Base-by-base conservation (phyloP, 1,140 invertebrate species). In the Marisa cornuarietis region DNA sequence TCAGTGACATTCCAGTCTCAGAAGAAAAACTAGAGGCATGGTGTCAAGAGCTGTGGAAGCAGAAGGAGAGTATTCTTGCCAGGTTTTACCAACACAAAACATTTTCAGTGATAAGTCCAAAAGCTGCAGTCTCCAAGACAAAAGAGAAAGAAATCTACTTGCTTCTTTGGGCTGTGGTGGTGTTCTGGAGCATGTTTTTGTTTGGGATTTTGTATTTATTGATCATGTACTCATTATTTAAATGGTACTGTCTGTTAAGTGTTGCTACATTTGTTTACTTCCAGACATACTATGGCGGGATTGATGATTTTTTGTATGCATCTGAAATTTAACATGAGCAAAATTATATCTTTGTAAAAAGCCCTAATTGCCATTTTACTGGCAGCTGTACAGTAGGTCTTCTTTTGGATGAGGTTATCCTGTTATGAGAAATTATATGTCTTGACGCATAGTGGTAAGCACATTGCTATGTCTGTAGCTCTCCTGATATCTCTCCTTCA, bases 51-150 rank as follows among this genome's bases (percentile, higher is more conserved):
- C 72, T 72, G 7, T 90, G 89, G 89, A 75, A 22, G 14, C 79
- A 85, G 65, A 90, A 90, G 79, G 89, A 90, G 77, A 71, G 81
- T n/a, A 69, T 61, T 13, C 84, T 90, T 2, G 71, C 84, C 77
- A 31, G 80, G 16, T 88, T 87, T 79, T 89, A 88, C 80, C 69
- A 80, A 71, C 80, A 85, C 42, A 82, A 81, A 42, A 61, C 26
- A 20, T 84, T 84, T 74, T n/a, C 71, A 18, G 49, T 61, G 22
- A 73, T 78, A 26, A 68, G 66, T 31, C 78, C 78, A n/a, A 63
- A n/a, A 11, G 16, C 54, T 22, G 62, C n/a, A 11, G 69, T 74
- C 11, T 54, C 24, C 31, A 71, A 31, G 18, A 58, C 51, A 9
- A 52, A 58, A 13, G 76, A 71, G 49, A 66, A 24, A 42, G 71